These are phyloP conservation scores for Meleagris gallopavo DNA, from an alignment of 2,113 vertebrate genomes.

Conservation along the genomic window DNA sequence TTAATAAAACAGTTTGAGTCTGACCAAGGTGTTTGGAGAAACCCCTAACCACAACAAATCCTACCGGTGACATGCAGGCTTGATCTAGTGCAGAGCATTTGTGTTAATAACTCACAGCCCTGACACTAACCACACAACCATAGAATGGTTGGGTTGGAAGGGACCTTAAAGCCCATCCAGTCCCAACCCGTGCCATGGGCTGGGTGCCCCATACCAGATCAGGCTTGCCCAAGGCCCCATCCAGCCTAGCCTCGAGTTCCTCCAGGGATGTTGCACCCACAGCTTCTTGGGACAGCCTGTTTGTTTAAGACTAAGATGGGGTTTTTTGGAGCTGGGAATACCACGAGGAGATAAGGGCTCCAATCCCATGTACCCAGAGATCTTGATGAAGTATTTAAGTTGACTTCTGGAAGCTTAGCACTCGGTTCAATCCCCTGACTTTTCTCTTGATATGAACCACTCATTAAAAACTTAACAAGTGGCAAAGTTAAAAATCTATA, in stretches of 20 bases:
- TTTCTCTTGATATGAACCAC: neutral
- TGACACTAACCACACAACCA: neutral
- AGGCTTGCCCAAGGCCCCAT: neutral
- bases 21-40: neutral
- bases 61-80: neutral
- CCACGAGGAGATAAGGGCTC: neutral
- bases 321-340: neutral
- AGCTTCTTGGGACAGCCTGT: neutral
- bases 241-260: neutral
- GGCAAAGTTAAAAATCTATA: neutral
- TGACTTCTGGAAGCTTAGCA: neutral
- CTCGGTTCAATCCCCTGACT: neutral
- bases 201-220: neutral
- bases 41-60: neutral
- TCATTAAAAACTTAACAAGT: neutral
- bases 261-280: neutral
- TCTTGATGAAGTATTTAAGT: neutral
- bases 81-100: neutral
- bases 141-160: neutral
- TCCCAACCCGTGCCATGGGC: neutral
- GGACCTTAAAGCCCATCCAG: neutral
- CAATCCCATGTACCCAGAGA: neutral
- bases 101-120: rapidly evolving
- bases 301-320: rapidly evolving
- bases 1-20: constrained; percentile 55